Conservation (phyloP, 1,140 invertebrate species). For the Acyrthosiphon pisum region DNA sequence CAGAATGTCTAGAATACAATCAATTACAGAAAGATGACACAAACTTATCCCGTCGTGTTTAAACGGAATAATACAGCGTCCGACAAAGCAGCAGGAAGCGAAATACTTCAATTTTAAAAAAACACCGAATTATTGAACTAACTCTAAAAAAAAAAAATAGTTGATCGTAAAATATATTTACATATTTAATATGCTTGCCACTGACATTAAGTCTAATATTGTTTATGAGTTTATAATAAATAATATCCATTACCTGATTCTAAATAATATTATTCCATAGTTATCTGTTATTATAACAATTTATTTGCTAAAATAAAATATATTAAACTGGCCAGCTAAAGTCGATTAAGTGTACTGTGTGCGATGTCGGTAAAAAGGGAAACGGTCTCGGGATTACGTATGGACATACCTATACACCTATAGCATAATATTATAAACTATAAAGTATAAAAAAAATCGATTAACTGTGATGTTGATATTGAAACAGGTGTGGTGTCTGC, state of each 20-base stretch:
- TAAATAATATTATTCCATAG: background rate
- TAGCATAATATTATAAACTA: no score
- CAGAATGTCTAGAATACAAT: background rate
- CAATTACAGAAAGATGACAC: background rate
- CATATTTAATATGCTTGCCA: background rate
- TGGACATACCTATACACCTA: background rate
- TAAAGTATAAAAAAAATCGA: background rate
- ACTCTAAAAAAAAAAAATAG: background rate
- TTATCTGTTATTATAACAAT: background rate
- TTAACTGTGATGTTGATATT: background rate
- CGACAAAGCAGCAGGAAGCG: background rate
- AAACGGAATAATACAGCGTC: background rate
- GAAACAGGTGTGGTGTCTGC: background rate
- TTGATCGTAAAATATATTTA: background rate
- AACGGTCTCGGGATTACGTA: background rate
- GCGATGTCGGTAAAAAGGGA: background rate
- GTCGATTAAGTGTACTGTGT: background rate
- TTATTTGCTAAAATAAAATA: background rate
- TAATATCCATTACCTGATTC: background rate
- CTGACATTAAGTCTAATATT: background rate
- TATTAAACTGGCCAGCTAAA: background rate
- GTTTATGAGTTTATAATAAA: background rate
- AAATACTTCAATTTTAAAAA: background rate
- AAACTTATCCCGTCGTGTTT: background rate
- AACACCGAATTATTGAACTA: background rate